A percentile compares a stretch with the other conserved stretches of the same genome.
These are phyloP conservation scores for Malacoctenus gilli DNA, from an alignment of 2,797 vertebrate genomes.

Conservation along the genomic window DNA sequence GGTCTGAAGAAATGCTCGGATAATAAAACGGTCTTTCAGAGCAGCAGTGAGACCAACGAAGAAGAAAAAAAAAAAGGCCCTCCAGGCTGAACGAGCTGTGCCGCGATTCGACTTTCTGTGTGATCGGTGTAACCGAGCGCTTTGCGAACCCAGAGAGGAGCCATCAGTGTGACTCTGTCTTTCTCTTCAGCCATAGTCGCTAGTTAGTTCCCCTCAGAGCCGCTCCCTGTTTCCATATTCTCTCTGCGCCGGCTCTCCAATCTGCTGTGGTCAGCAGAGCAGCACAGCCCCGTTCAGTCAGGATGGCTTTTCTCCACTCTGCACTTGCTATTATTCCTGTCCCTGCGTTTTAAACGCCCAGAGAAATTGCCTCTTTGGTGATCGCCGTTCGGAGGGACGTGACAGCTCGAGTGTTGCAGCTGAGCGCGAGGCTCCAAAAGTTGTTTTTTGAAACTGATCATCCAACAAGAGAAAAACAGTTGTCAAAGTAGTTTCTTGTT, in stretches of 20 bases:
- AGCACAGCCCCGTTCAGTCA: slow-evolving; percentile 62
- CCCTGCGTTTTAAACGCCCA: slow-evolving; percentile 58
- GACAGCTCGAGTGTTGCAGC: slow-evolving; percentile 43
- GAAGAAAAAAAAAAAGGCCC: neutral
- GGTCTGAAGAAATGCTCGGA: no score
- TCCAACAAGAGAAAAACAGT: slow-evolving; percentile 19
- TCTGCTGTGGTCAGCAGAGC: slow-evolving; percentile 73
- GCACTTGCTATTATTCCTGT: slow-evolving; percentile 70
- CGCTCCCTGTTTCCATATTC: slow-evolving; percentile 78
- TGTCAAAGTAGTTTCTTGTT: slow-evolving; percentile 15
- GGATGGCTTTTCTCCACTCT: slow-evolving; percentile 64
- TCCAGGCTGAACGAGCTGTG: neutral
- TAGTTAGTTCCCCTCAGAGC: slow-evolving; percentile 69
- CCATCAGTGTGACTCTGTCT: slow-evolving; percentile 39
- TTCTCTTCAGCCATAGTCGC: slow-evolving; percentile 38
- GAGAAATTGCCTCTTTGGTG: slow-evolving; percentile 54
- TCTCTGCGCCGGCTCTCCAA: slow-evolving; percentile 61
- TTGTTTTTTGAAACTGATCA: slow-evolving; percentile 25
- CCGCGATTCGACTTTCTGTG: slow-evolving; percentile 22
- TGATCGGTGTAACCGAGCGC: slow-evolving; percentile 25
- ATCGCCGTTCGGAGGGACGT: slow-evolving; percentile 40
- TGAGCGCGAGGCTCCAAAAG: slow-evolving; percentile 10
- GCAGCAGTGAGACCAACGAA: no score
- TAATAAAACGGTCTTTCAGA: no score
- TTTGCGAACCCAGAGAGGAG: slow-evolving; percentile 37